These are phyloP conservation scores for Brachylomia viminalis DNA, from an alignment of 2,888 invertebrate genomes.

Conservation along the genomic window DNA sequence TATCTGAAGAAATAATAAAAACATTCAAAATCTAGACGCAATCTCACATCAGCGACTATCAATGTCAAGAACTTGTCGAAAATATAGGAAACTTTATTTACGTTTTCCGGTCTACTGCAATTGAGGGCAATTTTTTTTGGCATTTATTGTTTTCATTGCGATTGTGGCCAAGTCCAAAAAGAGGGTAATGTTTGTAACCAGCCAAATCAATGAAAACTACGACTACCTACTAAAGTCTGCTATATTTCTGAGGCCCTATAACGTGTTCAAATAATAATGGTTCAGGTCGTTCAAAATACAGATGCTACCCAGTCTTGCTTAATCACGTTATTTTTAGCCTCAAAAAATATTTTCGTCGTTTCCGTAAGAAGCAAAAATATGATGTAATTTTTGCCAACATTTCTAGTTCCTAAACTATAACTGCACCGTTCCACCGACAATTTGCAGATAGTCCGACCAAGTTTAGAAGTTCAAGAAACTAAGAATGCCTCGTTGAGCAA, in stretches of 20 bases:
- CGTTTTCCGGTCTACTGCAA: neutral
- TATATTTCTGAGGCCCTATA: neutral
- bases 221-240: neutral
- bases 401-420: slow-evolving; percentile 21
- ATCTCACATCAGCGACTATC: no score
- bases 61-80: no score
- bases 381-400: neutral
- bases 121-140: neutral
- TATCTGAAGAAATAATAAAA: neutral
- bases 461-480: slow-evolving; percentile 39
- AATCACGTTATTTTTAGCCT: no score
- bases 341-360: slow-evolving; percentile 1
- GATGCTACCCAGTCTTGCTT: neutral
- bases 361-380: neutral
- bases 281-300: neutral
- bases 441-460: slow-evolving; percentile 50
- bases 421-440: slow-evolving; percentile 39
- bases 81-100: neutral
- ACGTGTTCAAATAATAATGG: neutral
- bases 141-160: neutral
- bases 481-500: slow-evolving; percentile 19
- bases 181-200: neutral
- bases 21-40: no score
- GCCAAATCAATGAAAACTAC: neutral
- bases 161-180: neutral